These are phyloP conservation scores for Dendrocincla fuliginosa DNA, from an alignment of 2,797 vertebrate species.

Conservation along the genomic window DNA sequence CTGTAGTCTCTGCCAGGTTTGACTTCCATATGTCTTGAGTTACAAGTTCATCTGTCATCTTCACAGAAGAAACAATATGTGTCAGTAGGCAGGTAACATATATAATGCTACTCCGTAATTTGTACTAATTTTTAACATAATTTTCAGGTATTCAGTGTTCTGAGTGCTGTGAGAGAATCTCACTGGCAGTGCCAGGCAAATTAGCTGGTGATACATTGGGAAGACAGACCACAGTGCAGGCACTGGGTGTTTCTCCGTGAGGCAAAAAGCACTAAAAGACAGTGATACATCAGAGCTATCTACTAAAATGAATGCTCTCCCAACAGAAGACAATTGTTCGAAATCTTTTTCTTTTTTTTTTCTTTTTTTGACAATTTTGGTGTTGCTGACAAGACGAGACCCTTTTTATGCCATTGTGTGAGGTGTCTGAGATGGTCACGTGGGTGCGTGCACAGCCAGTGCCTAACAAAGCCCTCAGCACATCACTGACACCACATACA, in stretches of 20 bases:
- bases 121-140: background rate
- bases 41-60: background rate
- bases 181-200: background rate
- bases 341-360: background rate
- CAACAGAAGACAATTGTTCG: background rate
- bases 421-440: conserved; percentile 58
- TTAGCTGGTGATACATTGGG: background rate
- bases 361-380: background rate
- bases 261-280: background rate
- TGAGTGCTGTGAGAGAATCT: background rate
- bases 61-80: background rate
- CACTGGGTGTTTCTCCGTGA: background rate
- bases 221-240: background rate
- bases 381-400: conserved; percentile 52
- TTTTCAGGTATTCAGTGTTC: background rate
- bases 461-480: conserved; percentile 48
- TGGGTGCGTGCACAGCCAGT: background rate
- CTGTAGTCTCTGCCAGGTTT: background rate
- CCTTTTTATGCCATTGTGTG: conserved; percentile 57
- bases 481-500: conserved; percentile 32
- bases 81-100: background rate
- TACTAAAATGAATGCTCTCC: background rate
- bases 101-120: background rate
- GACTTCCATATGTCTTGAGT: background rate
- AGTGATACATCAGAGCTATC: background rate